These are phyloP conservation scores for Sorex araneus DNA, from an alignment of 2,113 vertebrate species.

Conservation along the genomic window DNA sequence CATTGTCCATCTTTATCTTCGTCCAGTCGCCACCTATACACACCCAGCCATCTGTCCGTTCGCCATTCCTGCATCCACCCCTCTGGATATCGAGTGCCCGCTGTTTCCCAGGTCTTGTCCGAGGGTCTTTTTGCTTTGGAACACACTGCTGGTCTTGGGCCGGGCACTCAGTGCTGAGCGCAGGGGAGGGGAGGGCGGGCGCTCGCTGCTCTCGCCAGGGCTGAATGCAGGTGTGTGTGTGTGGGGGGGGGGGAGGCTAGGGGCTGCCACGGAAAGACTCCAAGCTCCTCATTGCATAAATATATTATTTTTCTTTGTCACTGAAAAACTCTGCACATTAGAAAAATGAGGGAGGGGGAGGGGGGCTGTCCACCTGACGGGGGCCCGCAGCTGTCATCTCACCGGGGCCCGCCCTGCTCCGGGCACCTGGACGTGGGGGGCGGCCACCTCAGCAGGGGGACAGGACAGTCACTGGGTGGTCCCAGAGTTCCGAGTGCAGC, in stretches of 20 bases:
- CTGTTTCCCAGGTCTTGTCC: not conserved
- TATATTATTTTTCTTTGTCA: slow-evolving; percentile 34
- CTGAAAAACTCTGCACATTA: slow-evolving; percentile 58
- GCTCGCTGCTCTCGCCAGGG: not conserved
- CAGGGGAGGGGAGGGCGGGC: too few relatives aligned
- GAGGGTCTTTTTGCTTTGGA: not conserved
- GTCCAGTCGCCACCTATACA: too few relatives aligned
- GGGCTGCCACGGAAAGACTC: not conserved
- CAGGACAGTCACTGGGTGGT: not conserved
- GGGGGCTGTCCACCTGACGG: fast-evolving
- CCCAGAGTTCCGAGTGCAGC: not conserved
- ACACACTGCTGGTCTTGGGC: not conserved
- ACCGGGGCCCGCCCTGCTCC: too few relatives aligned
- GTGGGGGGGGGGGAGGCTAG: not conserved
- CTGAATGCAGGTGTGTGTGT: not conserved
- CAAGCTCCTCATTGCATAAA: slow-evolving; percentile 69
- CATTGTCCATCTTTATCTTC: too few relatives aligned
- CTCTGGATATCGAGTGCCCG: not conserved
- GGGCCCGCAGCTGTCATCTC: not conserved
- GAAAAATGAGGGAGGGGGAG: slow-evolving; percentile 22
- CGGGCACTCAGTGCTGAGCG: too few relatives aligned
- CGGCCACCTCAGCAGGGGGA: not conserved
- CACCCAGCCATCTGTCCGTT: not conserved
- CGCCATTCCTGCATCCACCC: not conserved
- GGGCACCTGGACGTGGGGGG: not conserved